phyloP scores from a whole-genome alignment of 2,113 vertebrate genomes.

The Cyphomyrus discorhynchus region DNA sequence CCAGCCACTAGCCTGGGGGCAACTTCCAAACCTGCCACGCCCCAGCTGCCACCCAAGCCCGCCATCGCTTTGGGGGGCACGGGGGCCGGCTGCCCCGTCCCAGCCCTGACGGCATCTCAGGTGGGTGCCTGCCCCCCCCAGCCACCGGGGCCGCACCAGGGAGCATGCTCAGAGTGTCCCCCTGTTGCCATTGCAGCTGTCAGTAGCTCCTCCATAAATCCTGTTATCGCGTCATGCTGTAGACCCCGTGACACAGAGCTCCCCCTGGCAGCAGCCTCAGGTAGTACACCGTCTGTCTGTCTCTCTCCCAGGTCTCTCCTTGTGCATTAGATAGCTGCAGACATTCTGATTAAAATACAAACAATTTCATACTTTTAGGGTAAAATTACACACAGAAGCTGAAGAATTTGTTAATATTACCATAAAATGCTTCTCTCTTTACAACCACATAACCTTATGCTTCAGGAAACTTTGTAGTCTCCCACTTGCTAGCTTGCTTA shows the following conservation, averaged over 20 bases:
- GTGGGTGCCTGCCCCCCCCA: constrained; percentile 84
- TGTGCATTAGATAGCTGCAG: background rate
- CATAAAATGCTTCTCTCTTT: background rate
- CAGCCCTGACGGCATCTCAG: constrained; percentile 96
- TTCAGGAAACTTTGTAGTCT: constrained; percentile 21
- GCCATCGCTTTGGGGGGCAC: constrained; percentile 87
- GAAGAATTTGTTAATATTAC: background rate
- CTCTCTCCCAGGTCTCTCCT: background rate
- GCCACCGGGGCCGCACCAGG: constrained; percentile 68
- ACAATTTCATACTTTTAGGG: background rate
- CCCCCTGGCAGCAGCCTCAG: constrained; percentile 99
- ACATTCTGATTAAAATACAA: background rate
- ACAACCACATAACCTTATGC: background rate
- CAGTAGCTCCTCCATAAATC: constrained; percentile 85
- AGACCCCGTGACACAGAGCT: constrained; percentile 85
- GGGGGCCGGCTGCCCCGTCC: constrained; percentile 72
- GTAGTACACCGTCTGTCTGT: constrained; percentile 70
- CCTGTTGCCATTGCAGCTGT: constrained; percentile 76
- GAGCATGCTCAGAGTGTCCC: constrained; percentile 90
- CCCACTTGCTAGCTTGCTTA: constrained; percentile 27
- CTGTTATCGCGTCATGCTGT: constrained; percentile 86
- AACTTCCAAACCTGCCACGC: constrained; percentile 73
- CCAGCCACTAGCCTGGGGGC: constrained; percentile 70
- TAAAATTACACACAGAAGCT: background rate
- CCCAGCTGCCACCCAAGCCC: constrained; percentile 97